phyloP scores from a whole-genome alignment of 2,888 invertebrate species.

The Laspeyria flexula region DNA sequence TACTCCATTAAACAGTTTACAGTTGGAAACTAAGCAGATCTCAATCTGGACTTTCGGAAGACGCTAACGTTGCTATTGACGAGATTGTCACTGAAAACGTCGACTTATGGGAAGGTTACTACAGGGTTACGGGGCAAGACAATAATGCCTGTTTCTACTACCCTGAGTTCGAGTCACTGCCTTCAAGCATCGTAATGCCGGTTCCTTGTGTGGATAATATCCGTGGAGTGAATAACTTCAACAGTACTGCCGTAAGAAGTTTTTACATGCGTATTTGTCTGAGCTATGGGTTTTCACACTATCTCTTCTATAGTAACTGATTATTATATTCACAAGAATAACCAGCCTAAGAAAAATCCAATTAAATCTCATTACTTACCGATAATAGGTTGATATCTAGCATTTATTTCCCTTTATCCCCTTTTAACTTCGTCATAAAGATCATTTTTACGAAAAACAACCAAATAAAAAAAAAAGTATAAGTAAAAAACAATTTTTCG shows the following conservation, averaged over 20 bases:
- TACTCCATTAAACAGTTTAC: constrained; percentile 57
- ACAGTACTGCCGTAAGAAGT: constrained; percentile 54
- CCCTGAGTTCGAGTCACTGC: constrained; percentile 57
- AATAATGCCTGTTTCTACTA: constrained; percentile 70
- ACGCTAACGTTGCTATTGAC: constrained; percentile 50
- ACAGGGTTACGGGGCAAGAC: constrained; percentile 58
- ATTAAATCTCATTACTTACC: too few relatives aligned
- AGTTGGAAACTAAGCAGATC: constrained; percentile 73
- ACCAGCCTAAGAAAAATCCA: too few relatives aligned
- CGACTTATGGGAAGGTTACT: constrained; percentile 66
- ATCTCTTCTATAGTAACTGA: too few relatives aligned
- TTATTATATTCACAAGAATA: too few relatives aligned
- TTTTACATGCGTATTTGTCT: too few relatives aligned
- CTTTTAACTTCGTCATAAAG: too few relatives aligned
- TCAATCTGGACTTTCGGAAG: constrained; percentile 51
- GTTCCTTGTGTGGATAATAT: constrained; percentile 62
- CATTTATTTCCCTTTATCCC: too few relatives aligned
- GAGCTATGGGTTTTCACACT: too few relatives aligned
- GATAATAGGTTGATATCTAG: too few relatives aligned
- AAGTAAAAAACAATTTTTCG: neutral
- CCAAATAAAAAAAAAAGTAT: too few relatives aligned
- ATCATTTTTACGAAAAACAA: too few relatives aligned
- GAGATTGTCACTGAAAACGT: constrained; percentile 49
- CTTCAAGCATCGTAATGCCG: constrained; percentile 54
- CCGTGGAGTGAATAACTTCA: constrained; percentile 58